Conservation (phyloP, 2,888 invertebrate species). For the Amphipoea oculea region DNA sequence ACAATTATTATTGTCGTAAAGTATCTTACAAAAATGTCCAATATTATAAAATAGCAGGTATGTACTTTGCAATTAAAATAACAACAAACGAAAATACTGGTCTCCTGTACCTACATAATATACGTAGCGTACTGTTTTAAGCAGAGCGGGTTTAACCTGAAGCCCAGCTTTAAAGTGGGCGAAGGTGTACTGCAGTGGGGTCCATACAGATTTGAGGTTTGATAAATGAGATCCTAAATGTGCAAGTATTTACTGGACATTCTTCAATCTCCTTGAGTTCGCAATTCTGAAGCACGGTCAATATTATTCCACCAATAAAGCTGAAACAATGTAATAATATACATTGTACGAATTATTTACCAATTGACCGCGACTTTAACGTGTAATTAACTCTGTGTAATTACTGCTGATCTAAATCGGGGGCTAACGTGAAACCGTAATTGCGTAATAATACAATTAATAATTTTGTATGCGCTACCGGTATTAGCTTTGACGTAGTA, state of each 20-base stretch:
- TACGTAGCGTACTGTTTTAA: conserved; percentile 17
- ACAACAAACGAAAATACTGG: conserved; percentile 19
- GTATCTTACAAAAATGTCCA: not conserved
- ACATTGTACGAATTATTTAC: conserved; percentile 50
- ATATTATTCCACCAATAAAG: conserved; percentile 7
- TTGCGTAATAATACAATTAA: conserved; percentile 60
- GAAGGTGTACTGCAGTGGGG: not conserved
- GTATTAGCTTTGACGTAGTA: conserved; percentile 55
- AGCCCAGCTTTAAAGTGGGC: conserved; percentile 17
- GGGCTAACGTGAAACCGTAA: conserved; percentile 49
- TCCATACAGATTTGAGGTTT: conserved; percentile 24
- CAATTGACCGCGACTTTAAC: conserved; percentile 52
- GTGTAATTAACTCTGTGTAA: conserved; percentile 58
- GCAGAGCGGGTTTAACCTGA: conserved; percentile 16
- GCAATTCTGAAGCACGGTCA: not conserved
- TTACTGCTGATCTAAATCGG: conserved; percentile 59
- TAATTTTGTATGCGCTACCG: conserved; percentile 56
- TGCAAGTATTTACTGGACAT: not conserved
- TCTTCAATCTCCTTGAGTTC: conserved; percentile 6
- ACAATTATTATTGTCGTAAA: not conserved
- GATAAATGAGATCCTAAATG: conserved; percentile 22
- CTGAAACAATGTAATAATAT: conserved; percentile 34
- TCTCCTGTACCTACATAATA: not conserved
- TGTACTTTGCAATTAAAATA: not conserved
- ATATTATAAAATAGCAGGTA: not conserved